Conservation (phyloP, 2,888 invertebrate species). For the Ophonus ardosiacus region DNA sequence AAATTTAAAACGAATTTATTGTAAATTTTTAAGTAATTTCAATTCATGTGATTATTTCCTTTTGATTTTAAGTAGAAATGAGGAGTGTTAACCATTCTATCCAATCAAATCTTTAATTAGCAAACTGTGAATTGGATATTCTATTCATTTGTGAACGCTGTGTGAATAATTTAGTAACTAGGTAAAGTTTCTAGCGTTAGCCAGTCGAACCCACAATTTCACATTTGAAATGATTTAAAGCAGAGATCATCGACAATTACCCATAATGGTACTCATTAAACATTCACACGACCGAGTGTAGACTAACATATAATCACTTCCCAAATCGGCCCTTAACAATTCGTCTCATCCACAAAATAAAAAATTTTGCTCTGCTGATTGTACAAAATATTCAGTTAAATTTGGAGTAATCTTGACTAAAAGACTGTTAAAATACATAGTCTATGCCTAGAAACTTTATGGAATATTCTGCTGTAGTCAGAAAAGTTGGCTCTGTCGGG, state of each 20-base stretch:
- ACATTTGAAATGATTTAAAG: conserved; percentile 1
- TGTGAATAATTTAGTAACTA: neutral
- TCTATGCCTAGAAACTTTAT: too few relatives aligned
- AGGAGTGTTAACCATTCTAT: neutral
- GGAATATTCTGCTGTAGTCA: too few relatives aligned
- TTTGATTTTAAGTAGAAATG: neutral
- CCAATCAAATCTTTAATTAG: conserved; percentile 9
- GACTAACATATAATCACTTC: neutral
- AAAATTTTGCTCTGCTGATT: too few relatives aligned
- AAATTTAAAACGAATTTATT: neutral
- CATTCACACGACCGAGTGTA: conserved; percentile 11
- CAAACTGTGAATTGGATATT: neutral
- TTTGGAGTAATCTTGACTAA: too few relatives aligned
- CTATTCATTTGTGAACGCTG: neutral
- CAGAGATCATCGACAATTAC: conserved; percentile 18
- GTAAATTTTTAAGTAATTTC: neutral
- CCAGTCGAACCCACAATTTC: neutral
- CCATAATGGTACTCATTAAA: conserved; percentile 5
- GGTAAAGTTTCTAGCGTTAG: neutral
- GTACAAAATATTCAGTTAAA: too few relatives aligned
- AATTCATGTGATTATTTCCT: neutral
- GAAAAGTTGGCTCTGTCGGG: too few relatives aligned
- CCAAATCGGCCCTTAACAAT: neutral
- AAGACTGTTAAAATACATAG: too few relatives aligned
- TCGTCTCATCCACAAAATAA: neutral